Base-by-base conservation (phyloP, 1,140 invertebrate species). In the Diplogasteroides magnus region DNA sequence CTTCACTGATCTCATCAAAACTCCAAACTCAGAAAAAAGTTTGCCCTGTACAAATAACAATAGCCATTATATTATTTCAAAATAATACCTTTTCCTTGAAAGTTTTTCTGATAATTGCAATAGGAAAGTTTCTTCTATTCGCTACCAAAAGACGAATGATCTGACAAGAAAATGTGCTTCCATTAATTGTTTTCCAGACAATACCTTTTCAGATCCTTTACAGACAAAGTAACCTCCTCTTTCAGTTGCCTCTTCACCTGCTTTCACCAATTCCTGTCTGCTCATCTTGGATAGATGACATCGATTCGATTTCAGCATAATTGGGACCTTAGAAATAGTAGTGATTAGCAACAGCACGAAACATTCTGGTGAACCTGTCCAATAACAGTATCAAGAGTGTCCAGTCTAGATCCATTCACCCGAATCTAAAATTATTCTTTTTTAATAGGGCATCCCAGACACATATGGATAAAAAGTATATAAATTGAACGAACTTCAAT, bases 121-220 rank as follows among this genome's bases (percentile, higher is more conserved):
- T 67, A 0, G 80, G 80, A 59, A 71, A 82, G 58, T 82, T 81
- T 28, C 81, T 64, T 23, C 83, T 74, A 56, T 82, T 82, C 1
- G 74, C 77, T 37, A 82, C 71, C 26, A 82, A 66, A 28, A 82
- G 63, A 48, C 80, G 72, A 25, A 82, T 76, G 26, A 77, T 55
- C 75, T 76, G 6, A 65, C 15, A 19, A 15, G 55, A 56, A 56
- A 56, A 56, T 23, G 23, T 56, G 23, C 23, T 56, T 56, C 55
- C 15, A 56, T 56, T 56, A 19, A 56, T 19, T 56, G 55, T 1
- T n/a, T 2, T 74, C 37, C 1, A 13, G 28, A 72, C 19, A 23
- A 15, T 23, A 81, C 76, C 63, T 82, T 82, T 73, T 82, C 80
- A 25, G 76, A 78, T 28, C 80, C 80, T 60, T 83, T 82, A 13